A percentile compares a stretch with the other conserved stretches of the same genome.
phyloP scores from a whole-genome alignment of 2,888 invertebrate genomes.

The Xanthostigma xanthostigma region DNA sequence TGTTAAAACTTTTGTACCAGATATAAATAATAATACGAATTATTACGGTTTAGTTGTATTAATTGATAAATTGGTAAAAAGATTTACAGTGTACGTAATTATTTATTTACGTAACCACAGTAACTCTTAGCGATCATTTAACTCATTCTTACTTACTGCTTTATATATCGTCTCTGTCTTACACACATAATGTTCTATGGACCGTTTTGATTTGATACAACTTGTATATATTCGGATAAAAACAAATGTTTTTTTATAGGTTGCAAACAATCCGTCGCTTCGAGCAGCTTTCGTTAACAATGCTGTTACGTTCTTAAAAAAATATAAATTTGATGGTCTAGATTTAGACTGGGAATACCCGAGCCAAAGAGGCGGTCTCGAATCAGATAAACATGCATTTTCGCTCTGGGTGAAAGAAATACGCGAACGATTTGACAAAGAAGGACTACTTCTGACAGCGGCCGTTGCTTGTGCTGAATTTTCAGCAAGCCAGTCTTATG shows the following conservation, averaged over 20 bases:
- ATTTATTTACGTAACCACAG: too few species aligned
- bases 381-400: slow-evolving; percentile 35
- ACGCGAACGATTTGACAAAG: slow-evolving; percentile 33
- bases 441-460: slow-evolving; percentile 38
- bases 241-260: slow-evolving; percentile 17
- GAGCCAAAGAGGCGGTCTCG: slow-evolving; percentile 35
- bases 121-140: too few species aligned
- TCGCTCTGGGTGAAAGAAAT: slow-evolving; percentile 38
- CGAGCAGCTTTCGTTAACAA: slow-evolving; percentile 41
- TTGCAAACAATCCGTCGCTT: slow-evolving; percentile 27
- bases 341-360: slow-evolving; percentile 66
- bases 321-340: slow-evolving; percentile 50
- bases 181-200: too few species aligned
- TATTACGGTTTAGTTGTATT: too few species aligned
- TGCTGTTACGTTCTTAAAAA: slow-evolving; percentile 34
- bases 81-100: too few species aligned
- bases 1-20: too few species aligned
- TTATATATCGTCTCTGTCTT: too few species aligned
- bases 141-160: too few species aligned
- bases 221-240: too few species aligned
- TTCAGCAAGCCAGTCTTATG: slow-evolving; percentile 38
- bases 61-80: too few species aligned
- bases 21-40: too few species aligned
- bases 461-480: slow-evolving; percentile 40
- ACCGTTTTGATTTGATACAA: too few species aligned